These are phyloP conservation scores for Druon quercuslanigerum DNA, from an alignment of 1,140 invertebrate genomes.

Conservation along the genomic window DNA sequence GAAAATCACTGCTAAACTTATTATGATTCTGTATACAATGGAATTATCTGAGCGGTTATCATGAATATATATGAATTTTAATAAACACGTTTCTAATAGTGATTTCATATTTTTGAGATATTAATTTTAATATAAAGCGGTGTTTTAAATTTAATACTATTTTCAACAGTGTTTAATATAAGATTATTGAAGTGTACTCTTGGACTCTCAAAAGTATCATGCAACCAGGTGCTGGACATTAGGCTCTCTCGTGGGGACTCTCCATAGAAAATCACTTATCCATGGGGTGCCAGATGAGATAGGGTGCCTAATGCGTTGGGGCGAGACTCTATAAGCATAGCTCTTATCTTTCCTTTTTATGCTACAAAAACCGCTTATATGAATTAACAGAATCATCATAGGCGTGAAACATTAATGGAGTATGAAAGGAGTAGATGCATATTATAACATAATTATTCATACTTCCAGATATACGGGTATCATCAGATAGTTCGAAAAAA, in stretches of 20 bases:
- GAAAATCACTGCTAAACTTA: too few species aligned
- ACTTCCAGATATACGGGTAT: too few species aligned
- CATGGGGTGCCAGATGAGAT: slow-evolving; percentile 13
- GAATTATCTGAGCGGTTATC: too few species aligned
- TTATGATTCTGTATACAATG: too few species aligned
- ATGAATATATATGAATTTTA: too few species aligned
- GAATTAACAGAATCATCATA: slow-evolving; percentile 16
- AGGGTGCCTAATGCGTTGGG: slow-evolving; percentile 21
- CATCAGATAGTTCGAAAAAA: too few species aligned
- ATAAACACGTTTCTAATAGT: too few species aligned
- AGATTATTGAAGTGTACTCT: neutral
- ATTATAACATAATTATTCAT: too few species aligned
- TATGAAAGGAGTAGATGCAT: neutral
- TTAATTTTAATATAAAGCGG: too few species aligned
- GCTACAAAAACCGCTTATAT: slow-evolving; percentile 18
- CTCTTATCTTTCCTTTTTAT: slow-evolving; percentile 12
- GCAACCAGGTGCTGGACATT: neutral
- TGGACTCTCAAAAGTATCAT: neutral
- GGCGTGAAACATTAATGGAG: slow-evolving; percentile 1
- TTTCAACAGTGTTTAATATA: too few species aligned
- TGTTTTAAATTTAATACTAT: too few species aligned
- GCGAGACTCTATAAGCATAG: slow-evolving; percentile 3
- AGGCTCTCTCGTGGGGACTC: neutral
- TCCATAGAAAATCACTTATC: slow-evolving; percentile 19
- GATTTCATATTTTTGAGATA: too few species aligned